Conservation (phyloP, 2,888 invertebrate species). For the Iphiclides podalirius region DNA sequence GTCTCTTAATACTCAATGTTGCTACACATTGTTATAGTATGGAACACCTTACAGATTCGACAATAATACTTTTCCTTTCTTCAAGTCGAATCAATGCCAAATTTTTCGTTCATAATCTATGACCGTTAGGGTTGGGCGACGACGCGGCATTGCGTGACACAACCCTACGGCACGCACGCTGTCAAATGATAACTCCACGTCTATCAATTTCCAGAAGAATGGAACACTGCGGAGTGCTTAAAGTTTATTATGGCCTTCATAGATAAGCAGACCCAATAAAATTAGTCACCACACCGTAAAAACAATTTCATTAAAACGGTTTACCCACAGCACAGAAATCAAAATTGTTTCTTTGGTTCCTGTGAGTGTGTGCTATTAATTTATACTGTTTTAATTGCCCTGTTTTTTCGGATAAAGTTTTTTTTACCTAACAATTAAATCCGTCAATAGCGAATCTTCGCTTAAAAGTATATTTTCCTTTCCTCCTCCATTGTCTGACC, state of each 20-base stretch:
- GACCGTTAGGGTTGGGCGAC: conserved; percentile 52
- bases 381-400: no score
- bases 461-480: no score
- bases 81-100: neutral
- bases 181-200: conserved; percentile 78
- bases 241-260: conserved; percentile 54
- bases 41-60: no score
- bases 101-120: conserved; percentile 41
- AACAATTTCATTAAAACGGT: conserved; percentile 32
- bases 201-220: conserved; percentile 74
- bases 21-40: no score
- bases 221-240: conserved; percentile 47
- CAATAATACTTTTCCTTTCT: no score
- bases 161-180: conserved; percentile 58
- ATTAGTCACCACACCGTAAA: conserved; percentile 44
- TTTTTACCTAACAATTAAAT: no score
- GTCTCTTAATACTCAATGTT: no score
- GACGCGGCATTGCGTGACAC: conserved; percentile 62
- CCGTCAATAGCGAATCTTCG: no score
- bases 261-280: conserved; percentile 59
- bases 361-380: no score
- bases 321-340: neutral
- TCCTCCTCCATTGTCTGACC: no score
- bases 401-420: no score
- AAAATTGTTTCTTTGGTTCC: no score